Evolutionary conservation across 2,888 invertebrate species (phyloP), one percentile per base, ranked within the genome.

Genomic region (Aricia artaxerxes): DNA sequence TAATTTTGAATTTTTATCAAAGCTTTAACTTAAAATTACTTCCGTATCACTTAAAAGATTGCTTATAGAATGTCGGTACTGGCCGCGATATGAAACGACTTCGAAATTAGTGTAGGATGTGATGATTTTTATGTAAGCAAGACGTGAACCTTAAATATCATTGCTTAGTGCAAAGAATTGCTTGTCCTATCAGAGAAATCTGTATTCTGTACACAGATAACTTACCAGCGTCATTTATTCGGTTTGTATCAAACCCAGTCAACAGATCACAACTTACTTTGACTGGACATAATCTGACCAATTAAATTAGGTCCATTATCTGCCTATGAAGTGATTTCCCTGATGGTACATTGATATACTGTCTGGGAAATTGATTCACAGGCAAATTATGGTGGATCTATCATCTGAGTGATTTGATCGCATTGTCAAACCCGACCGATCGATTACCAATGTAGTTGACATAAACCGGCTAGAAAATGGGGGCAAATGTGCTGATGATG

Each of bases 11-110:
- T 64, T 69, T 35, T 69, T 69, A 69, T 13, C 69, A 35, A 16
- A 69, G 69, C 69, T 69, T 69, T 69, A 35, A 69, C 31, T 13
- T 69, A 69, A 69, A 38, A 38, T 69, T 69, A 38, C 69, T 69
- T 69, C 69, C 69, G 69, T 69, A 69, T 69, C 69, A 69, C 69
- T 69, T 69, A 35, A 35, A 69, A 69, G 69, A 69, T 69, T 69
- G 35, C 69, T 38, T 38, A 5, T 9, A 16, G 6, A 2, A 35
- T 31, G 1, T 61, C 5, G 61, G 61, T 24, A 61, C 24, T 61
- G 31, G 35, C 64, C 31, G 24, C 16, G 1, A 35, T 69, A 69
- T 35, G 5, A 5, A 69, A 69, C 24, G 24, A 24, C 24, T 24
- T 24, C 13, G 3, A 69, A 4, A 35, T 35, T 44, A 2, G 9